Evolutionary conservation across 1,140 invertebrate genomes (phyloP), one percentile per base, ranked within the genome.

Genomic region (Zeugodacus cucurbitae): DNA sequence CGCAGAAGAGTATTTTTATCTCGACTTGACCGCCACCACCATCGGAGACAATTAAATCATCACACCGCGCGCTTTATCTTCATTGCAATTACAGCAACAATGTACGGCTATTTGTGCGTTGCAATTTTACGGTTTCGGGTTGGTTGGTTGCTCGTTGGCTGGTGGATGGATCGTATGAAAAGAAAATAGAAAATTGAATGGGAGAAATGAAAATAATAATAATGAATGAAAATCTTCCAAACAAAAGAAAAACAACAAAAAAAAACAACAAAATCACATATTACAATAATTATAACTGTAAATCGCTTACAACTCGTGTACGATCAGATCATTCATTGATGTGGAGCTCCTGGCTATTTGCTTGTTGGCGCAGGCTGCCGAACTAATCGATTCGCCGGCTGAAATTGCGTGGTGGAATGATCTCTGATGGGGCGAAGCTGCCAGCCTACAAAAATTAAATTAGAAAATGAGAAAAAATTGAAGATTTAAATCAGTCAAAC

Each of bases 41-140:
- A 82, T 29, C 44, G 11, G n/a, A 8, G 22, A 48, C 74, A 82
- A 82, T 82, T 82, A 82, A 82, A 82, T 82, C 74, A 82, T 82
- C 74, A 82, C 4, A 26, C 3, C 3, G 41, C 10, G 44, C 37
- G 44, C 74, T n/a, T n/a, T n/a, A 82, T 26, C 74, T 48, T 41
- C 48, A 34, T 82, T 82, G n/a, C 37, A 48, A 82, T 29, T 82
- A 48, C 74, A 82, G 10, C 74, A 82, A 48, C 74, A 82, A 78
- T 26, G 41, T 26, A 6, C n/a, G n/a, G 34, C 32, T 3, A 70
- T 10, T 4, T 41, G 67, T 48, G 10, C 44, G 44, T 48, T 48
- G 44, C 44, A 48, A 48, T 48, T 48, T 48, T 48, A 48, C 44
- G 10, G 44, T 11, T 48, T 48, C 44, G 44, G 11, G 44, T 48